Base-by-base conservation (phyloP, 2,888 invertebrate species). In the Teleiodes luculella region DNA sequence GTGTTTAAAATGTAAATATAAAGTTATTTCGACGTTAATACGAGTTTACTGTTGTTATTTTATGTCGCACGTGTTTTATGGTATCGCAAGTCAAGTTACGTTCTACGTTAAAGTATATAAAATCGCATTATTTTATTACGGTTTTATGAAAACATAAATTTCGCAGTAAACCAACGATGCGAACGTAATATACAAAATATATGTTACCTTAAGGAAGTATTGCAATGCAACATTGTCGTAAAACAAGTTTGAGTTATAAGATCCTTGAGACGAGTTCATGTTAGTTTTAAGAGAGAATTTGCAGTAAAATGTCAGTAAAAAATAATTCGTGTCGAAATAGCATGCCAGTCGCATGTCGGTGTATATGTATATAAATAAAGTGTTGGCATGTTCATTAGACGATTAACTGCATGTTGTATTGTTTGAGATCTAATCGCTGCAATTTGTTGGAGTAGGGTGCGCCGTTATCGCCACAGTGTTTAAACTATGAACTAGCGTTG, bases 1-100 rank as follows among this genome's bases (percentile, higher is more conserved):
- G 43, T 51, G 33, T 57, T 57, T 51, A 51, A 37, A 54, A 53
- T 48, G 56, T 54, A 45, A 57, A 57, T 45, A 51, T 50, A 50
- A 53, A 53, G 36, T 53, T 41, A 57, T 50, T 56, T 39, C 51
- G 47, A 53, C 51, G 35, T 54, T 57, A 41, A 57, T 54, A 41
- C 54, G 41, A 30, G 39, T 54, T 51, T 47, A 50, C 48, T 49
- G 54, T 20, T 39, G 46, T 45, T 50, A 31, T 46, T 53, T 51
- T 35, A 41, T 33, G 53, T 53, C 36, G 43, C 28, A 36, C 49
- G 52, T 49, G 20, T 48, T 51, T 55, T 55, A 55, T 35, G 41
- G 43, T 18, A 47, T 33, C 35, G 33, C 43, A 43, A 43, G 28
- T 30, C 20, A 36, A 36, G 36, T 52, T 52, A 52, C 39, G 39